Conservation (phyloP, 2,888 invertebrate genomes). For the Muscina levida region DNA sequence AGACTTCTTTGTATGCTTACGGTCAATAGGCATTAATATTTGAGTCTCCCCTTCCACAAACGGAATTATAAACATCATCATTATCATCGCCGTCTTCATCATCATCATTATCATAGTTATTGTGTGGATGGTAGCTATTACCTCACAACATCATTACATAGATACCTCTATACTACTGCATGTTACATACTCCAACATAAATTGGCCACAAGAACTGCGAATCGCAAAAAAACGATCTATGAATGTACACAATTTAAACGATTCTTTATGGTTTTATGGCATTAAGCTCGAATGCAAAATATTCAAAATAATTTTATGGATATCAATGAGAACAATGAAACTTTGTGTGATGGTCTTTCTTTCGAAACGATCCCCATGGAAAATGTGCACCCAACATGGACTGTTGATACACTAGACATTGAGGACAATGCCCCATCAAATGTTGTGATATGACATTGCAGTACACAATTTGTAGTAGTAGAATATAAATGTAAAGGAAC, state of each 20-base stretch:
- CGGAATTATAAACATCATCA: constrained; percentile 41
- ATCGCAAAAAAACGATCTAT: neutral
- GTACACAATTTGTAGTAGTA: neutral
- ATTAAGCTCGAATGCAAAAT: neutral
- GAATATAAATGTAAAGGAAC: no score
- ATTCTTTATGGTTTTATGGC: constrained; percentile 39
- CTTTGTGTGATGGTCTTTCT: neutral
- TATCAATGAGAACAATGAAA: neutral
- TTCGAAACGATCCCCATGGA: neutral
- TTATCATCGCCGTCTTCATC: constrained; percentile 19
- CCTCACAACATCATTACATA: no score
- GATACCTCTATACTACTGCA: neutral
- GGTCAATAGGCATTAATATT: constrained; percentile 23
- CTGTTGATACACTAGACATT: neutral
- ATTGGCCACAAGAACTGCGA: neutral
- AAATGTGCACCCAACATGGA: neutral
- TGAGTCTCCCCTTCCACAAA: constrained; percentile 38
- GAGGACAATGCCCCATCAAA: constrained; percentile 10
- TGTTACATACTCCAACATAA: neutral
- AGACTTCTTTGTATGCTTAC: constrained; percentile 45
- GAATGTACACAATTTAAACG: constrained; percentile 26
- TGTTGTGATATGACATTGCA: neutral
- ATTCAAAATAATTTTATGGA: neutral
- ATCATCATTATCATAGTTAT: constrained; percentile 30
- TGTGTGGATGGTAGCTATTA: no score